Percentiles rank a stretch among this genome's conserved stretches.
Evolutionary conservation across 2,113 vertebrate species (phyloP).

Genomic region (Phaethon lepturus): DNA sequence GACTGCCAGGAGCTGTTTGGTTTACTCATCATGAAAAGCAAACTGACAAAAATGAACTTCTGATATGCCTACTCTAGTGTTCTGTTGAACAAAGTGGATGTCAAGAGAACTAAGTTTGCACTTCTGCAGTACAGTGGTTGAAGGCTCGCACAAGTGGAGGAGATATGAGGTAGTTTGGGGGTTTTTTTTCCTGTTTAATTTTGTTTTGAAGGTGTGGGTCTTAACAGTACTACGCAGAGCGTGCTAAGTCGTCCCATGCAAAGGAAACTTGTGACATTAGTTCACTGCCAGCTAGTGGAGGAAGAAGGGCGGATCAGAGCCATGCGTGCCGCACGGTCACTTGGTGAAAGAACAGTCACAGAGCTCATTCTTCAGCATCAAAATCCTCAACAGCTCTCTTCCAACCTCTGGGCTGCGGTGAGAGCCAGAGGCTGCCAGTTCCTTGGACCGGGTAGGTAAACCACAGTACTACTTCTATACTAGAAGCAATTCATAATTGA

Average conservation of each 20-base stretch:
- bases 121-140: background rate
- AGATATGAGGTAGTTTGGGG: background rate
- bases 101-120: background rate
- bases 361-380: slow-evolving; percentile 98
- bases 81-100: background rate
- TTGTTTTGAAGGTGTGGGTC: slow-evolving; percentile 87
- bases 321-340: slow-evolving; percentile 94
- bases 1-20: background rate
- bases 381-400: slow-evolving; percentile 98
- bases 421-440: slow-evolving; percentile 97
- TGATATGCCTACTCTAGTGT: background rate
- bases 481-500: background rate
- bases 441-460: slow-evolving; percentile 91
- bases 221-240: slow-evolving; percentile 94
- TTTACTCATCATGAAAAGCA: background rate
- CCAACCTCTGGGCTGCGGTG: slow-evolving; percentile 97
- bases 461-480: background rate
- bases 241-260: slow-evolving; percentile 98
- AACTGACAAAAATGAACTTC: background rate
- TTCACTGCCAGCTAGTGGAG: slow-evolving; percentile 97
- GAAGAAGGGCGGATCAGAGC: slow-evolving; percentile 95
- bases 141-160: background rate
- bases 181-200: background rate
- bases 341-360: slow-evolving; percentile 96
- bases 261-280: slow-evolving; percentile 95